Evolutionary conservation across 1,140 invertebrate species (phyloP).

Genomic region (Maconellicoccus hirsutus): DNA sequence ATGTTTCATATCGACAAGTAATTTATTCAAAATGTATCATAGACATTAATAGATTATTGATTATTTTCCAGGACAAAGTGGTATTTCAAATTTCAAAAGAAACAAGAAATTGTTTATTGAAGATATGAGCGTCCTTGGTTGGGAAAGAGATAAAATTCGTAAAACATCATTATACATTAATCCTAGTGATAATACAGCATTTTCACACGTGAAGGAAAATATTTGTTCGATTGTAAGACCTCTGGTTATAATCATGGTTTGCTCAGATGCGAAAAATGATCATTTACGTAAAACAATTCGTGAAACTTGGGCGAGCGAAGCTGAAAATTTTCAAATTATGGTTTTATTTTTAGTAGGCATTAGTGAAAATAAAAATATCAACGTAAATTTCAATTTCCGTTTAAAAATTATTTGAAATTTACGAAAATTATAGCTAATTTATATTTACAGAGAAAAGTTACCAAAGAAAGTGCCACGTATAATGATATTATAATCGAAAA

Average conservation of each 20-base stretch:
- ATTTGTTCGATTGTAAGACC: neutral
- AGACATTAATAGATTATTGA: too few species aligned
- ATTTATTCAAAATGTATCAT: too few species aligned
- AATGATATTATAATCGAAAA: slow-evolving; percentile 83
- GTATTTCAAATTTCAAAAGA: too few species aligned
- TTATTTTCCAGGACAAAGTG: too few species aligned
- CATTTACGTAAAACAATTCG: neutral
- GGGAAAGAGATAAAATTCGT: neutral
- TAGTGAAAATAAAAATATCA: neutral
- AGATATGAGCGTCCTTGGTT: too few species aligned
- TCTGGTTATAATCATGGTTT: neutral
- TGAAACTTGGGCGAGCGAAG: neutral
- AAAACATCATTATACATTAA: neutral
- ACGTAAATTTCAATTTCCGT: too few species aligned
- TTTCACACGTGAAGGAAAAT: neutral
- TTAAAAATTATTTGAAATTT: too few species aligned
- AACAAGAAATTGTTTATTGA: too few species aligned
- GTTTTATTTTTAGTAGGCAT: neutral
- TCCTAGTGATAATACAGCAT: neutral
- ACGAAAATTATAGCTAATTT: too few species aligned
- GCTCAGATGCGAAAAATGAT: neutral
- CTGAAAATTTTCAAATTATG: neutral
- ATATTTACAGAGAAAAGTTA: too few species aligned
- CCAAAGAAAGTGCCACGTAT: slow-evolving; percentile 46
- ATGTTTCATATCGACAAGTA: too few species aligned